Evolutionary conservation across 2,888 invertebrate genomes (phyloP).

Genomic region (Zhuqinia jingwanae): DNA sequence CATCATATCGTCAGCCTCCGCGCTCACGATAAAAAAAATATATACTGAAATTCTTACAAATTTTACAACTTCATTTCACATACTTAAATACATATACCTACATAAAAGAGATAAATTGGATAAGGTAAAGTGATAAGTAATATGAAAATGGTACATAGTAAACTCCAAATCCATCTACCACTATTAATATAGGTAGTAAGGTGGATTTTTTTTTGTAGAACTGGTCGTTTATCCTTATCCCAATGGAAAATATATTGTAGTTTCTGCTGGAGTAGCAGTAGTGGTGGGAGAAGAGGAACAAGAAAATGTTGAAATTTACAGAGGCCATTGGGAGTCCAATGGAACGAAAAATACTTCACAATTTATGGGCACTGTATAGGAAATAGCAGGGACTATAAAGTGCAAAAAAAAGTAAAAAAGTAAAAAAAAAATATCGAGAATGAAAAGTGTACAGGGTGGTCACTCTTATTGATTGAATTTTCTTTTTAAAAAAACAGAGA

Average conservation of each 20-base stretch:
- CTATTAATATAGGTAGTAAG: no score
- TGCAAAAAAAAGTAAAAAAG: not conserved
- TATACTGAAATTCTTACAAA: no score
- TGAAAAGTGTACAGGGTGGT: no score
- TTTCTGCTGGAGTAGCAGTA: constrained; percentile 6
- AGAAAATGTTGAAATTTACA: constrained; percentile 77
- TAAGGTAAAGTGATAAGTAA: not conserved
- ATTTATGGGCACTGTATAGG: constrained; percentile 18
- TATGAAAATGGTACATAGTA: not conserved
- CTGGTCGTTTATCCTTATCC: not conserved
- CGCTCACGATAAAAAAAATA: no score
- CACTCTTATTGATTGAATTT: no score
- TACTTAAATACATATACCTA: no score
- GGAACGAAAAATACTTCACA: constrained; percentile 73
- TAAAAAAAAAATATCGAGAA: not conserved
- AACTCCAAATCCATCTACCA: no score
- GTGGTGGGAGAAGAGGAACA: no score
- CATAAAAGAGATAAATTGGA: not conserved
- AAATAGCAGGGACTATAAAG: not conserved
- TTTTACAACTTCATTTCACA: no score
- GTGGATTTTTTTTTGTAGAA: no score
- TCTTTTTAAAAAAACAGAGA: no score
- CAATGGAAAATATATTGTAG: constrained; percentile 75
- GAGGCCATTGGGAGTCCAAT: constrained; percentile 75
- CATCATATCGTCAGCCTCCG: no score